A percentile compares a stretch with the other conserved stretches of the same genome.
Conservation (phyloP, 1,140 invertebrate genomes). For the Lucilia sericata region DNA sequence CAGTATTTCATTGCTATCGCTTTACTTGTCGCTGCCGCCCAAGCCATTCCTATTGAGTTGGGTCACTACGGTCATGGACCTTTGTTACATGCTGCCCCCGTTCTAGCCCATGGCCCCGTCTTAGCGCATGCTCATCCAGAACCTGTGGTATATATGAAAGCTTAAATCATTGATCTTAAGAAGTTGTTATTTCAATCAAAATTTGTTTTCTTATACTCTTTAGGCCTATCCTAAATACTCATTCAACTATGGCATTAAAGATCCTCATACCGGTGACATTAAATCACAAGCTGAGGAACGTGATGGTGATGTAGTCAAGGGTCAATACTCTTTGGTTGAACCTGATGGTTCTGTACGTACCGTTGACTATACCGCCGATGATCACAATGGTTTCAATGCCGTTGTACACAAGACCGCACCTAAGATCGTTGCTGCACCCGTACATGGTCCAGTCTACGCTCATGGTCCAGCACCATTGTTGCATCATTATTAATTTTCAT, state of each 20-base stretch:
- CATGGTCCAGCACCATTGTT: conserved; percentile 45
- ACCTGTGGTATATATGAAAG: conserved; percentile 55
- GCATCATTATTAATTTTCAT: conserved; percentile 45
- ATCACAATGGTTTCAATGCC: conserved; percentile 74
- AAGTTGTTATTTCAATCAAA: neutral
- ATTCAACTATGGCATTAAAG: conserved; percentile 71
- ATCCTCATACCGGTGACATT: conserved; percentile 73
- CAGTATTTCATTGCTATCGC: conserved; percentile 65
- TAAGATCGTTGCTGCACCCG: conserved; percentile 60
- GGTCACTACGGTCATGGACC: conserved; percentile 62
- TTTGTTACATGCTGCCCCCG: conserved; percentile 60
- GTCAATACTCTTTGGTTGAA: conserved; percentile 73
- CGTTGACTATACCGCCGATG: conserved; percentile 79
- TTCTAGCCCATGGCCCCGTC: conserved; percentile 57
- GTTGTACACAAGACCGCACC: conserved; percentile 69
- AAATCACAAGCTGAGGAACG: conserved; percentile 76
- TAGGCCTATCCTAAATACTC: conserved; percentile 70
- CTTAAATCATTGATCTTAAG: neutral
- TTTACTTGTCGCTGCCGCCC: conserved; percentile 61
- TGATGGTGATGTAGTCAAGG: conserved; percentile 73
- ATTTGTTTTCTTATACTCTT: neutral
- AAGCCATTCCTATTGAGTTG: conserved; percentile 65
- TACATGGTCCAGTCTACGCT: conserved; percentile 56
- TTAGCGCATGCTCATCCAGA: conserved; percentile 62
- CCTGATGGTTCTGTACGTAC: conserved; percentile 72